These are phyloP conservation scores for Chamaea fasciata DNA, from an alignment of 2,113 vertebrate species.

Conservation along the genomic window DNA sequence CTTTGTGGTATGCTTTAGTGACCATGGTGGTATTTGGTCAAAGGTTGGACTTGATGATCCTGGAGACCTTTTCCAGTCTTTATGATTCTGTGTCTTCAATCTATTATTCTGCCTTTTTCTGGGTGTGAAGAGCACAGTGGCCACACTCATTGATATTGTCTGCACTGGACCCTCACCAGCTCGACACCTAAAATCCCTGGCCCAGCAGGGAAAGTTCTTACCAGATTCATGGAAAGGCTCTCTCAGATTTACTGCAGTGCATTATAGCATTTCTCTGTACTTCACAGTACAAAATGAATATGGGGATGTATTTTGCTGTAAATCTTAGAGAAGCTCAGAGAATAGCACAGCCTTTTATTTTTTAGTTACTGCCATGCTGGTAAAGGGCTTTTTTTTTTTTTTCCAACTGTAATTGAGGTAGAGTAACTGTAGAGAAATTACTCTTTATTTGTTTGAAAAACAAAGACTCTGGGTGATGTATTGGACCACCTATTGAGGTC, in stretches of 20 bases:
- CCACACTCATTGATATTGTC: rapidly evolving
- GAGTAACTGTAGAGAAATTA: conserved; percentile 7
- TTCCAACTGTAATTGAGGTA: background rate
- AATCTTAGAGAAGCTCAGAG: background rate
- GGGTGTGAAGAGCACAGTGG: background rate
- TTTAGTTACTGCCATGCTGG: background rate
- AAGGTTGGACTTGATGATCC: background rate
- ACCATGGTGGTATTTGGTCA: rapidly evolving
- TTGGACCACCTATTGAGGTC: background rate
- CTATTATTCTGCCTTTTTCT: background rate
- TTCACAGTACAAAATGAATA: background rate
- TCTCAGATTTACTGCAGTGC: background rate
- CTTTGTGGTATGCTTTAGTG: background rate
- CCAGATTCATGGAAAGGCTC: background rate
- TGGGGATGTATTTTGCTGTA: background rate
- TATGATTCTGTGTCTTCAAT: background rate
- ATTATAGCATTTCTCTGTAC: background rate
- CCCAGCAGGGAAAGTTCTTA: background rate
- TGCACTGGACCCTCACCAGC: rapidly evolving
- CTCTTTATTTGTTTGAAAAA: conserved; percentile 10
- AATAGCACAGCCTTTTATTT: background rate
- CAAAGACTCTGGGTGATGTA: background rate
- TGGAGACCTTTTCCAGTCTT: background rate
- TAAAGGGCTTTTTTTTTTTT: background rate
- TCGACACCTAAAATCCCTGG: rapidly evolving